Evolutionary conservation across 2,888 invertebrate genomes (phyloP).

Genomic region (Acrobasis consociella): DNA sequence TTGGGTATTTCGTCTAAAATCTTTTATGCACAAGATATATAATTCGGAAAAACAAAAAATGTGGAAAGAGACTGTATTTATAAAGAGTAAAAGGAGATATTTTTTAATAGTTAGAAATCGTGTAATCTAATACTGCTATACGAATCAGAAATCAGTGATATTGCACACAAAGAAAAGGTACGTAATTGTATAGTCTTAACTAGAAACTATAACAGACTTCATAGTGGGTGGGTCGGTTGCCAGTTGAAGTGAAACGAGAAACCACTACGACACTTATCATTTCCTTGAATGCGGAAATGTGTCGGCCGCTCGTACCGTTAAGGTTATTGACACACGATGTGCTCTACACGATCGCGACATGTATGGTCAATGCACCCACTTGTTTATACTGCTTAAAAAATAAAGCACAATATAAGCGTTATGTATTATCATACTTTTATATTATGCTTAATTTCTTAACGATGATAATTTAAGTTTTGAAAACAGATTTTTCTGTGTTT

Average conservation of each 20-base stretch:
- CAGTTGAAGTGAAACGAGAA: conserved; percentile 8
- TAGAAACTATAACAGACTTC: conserved; percentile 20
- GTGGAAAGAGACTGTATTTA: neutral
- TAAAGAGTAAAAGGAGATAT: neutral
- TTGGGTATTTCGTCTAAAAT: no score
- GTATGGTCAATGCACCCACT: neutral
- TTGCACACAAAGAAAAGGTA: neutral
- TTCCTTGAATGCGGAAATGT: neutral
- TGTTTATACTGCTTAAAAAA: no score
- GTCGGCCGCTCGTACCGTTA: neutral
- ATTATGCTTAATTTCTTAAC: no score
- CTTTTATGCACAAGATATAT: no score
- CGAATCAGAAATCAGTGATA: neutral
- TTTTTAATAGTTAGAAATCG: neutral
- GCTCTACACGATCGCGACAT: neutral
- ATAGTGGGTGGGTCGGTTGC: conserved; percentile 30
- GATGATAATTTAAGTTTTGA: no score
- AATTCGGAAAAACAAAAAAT: neutral
- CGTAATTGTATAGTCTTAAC: neutral
- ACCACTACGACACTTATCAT: neutral
- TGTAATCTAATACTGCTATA: neutral
- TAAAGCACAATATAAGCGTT: no score
- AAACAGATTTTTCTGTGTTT: no score
- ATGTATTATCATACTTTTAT: no score
- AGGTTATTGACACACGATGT: conserved; percentile 2